These are phyloP conservation scores for Dipodomys merriami DNA, from an alignment of 2,113 vertebrate species.

Conservation along the genomic window DNA sequence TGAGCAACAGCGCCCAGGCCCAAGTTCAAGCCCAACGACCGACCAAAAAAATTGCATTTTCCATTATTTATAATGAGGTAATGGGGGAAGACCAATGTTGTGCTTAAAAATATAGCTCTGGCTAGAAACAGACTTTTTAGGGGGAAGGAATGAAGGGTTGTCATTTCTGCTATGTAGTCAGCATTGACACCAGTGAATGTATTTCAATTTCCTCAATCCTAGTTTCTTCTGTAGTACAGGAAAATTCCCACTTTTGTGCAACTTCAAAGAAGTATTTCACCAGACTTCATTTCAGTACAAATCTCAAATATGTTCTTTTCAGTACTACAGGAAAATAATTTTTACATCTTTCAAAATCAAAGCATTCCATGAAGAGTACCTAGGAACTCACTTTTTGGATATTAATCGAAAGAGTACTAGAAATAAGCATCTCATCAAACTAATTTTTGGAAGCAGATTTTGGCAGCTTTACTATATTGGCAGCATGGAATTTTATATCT, in stretches of 20 bases:
- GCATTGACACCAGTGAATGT: neutral
- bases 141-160: neutral
- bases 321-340: neutral
- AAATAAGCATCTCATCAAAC: neutral
- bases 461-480: neutral
- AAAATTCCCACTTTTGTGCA: neutral
- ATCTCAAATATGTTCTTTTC: neutral
- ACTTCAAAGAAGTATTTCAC: neutral
- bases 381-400: neutral
- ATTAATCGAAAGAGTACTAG: neutral
- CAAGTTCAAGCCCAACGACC: too few relatives aligned
- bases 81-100: neutral
- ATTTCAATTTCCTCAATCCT: neutral
- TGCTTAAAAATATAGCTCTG: constrained; percentile 5
- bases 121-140: neutral
- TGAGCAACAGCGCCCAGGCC: too few relatives aligned
- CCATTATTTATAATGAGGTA: neutral
- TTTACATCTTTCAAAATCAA: neutral
- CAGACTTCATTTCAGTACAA: neutral
- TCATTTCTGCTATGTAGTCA: neutral
- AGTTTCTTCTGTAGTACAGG: neutral
- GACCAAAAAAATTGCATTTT: neutral
- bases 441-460: neutral
- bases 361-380: neutral
- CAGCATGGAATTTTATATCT: neutral